phyloP scores from a whole-genome alignment of 2,113 vertebrate genomes.

The Leucopsar rothschildi region DNA sequence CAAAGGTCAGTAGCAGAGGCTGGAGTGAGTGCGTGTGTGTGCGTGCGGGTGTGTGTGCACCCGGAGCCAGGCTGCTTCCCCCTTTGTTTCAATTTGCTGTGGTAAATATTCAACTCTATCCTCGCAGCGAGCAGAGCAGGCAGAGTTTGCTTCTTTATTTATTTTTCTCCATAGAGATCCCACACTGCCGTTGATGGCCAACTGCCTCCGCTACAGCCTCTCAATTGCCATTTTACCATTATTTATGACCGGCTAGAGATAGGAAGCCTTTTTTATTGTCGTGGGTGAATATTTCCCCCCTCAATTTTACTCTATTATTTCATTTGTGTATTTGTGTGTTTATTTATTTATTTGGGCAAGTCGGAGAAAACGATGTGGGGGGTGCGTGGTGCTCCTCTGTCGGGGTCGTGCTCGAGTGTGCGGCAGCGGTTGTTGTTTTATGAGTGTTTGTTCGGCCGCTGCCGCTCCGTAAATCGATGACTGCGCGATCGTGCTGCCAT shows the following conservation, averaged over 20 bases:
- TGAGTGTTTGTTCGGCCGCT: slow-evolving; percentile 43
- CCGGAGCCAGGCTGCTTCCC: slow-evolving; percentile 64
- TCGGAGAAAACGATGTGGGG: background rate
- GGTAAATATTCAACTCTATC: slow-evolving; percentile 52
- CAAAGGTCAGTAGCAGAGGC: slow-evolving; percentile 87
- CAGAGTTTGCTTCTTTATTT: slow-evolving; percentile 50
- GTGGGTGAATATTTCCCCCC: background rate
- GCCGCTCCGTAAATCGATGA: slow-evolving; percentile 64
- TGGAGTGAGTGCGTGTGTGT: slow-evolving; percentile 63
- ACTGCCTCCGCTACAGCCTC: slow-evolving; percentile 25
- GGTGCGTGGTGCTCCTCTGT: background rate
- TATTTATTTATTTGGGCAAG: background rate
- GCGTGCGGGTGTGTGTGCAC: slow-evolving; percentile 56
- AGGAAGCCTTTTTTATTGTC: background rate
- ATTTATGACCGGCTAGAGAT: slow-evolving; percentile 42
- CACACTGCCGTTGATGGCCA: slow-evolving; percentile 25
- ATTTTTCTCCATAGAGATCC: slow-evolving; percentile 43
- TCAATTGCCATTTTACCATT: slow-evolving; percentile 34
- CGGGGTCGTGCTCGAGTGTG: slow-evolving; percentile 21
- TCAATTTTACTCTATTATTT: background rate
- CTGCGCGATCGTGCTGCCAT: slow-evolving; percentile 63
- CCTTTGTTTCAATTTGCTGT: slow-evolving; percentile 77
- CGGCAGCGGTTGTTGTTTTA: slow-evolving; percentile 22
- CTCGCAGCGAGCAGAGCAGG: slow-evolving; percentile 21
- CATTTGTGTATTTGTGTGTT: background rate